Percentiles rank a stretch among this genome's conserved stretches.
These are phyloP conservation scores for Nycticryphes semicollaris DNA, from an alignment of 2,113 vertebrate species.

Conservation along the genomic window DNA sequence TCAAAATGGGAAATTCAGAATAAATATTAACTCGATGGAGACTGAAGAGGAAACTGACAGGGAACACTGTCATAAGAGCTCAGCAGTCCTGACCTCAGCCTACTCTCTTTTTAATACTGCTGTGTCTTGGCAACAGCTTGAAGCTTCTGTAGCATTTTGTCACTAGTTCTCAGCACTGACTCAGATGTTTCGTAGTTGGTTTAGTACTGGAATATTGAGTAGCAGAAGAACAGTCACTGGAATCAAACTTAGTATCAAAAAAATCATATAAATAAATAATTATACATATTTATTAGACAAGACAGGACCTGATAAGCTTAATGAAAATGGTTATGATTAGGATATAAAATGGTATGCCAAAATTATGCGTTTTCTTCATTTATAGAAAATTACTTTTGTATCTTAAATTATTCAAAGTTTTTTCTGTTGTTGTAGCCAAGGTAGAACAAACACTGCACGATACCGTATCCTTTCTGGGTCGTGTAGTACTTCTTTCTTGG, in stretches of 20 bases:
- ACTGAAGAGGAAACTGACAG: not conserved
- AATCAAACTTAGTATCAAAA: not conserved
- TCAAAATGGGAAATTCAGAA: not conserved
- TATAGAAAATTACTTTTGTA: not conserved
- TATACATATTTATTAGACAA: not conserved
- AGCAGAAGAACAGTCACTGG: not conserved
- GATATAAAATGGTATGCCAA: not conserved
- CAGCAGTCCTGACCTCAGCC: not conserved
- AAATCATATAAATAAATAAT: not conserved
- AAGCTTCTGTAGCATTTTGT: not conserved
- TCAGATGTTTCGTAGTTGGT: rapidly evolving
- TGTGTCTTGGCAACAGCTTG: not conserved
- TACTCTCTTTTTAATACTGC: not conserved
- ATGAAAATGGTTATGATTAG: not conserved
- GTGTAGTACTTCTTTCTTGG: not conserved
- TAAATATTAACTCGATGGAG: not conserved
- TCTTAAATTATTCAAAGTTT: not conserved
- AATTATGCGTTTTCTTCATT: not conserved
- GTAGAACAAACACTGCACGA: not conserved
- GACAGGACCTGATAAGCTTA: not conserved
- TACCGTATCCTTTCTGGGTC: not conserved
- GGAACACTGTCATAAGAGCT: not conserved
- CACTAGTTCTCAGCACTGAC: not conserved
- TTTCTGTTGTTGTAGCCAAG: not conserved
- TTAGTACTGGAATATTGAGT: not conserved